phyloP scores from a whole-genome alignment of 2,113 vertebrate species.

The Podocnemis expansa region DNA sequence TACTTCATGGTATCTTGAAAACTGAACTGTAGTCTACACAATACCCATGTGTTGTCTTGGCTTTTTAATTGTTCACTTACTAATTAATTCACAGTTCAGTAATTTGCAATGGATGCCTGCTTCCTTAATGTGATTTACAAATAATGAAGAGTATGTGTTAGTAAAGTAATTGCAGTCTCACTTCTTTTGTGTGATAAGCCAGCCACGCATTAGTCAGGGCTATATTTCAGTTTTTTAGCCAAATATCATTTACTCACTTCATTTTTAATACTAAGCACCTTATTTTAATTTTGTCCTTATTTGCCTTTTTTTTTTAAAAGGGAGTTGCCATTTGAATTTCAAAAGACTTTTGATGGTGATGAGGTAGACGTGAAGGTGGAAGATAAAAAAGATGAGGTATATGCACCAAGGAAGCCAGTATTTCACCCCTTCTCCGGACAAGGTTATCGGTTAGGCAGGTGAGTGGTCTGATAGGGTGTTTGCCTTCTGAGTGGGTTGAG shows the following conservation, averaged over 20 bases:
- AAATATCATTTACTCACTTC: not conserved
- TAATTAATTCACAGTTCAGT: not conserved
- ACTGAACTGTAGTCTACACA: not conserved
- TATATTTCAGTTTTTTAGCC: not conserved
- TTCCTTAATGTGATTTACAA: not conserved
- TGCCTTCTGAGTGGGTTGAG: not conserved
- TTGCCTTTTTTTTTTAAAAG: slow-evolving; percentile 64
- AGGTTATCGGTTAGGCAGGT: slow-evolving; percentile 95
- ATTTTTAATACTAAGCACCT: not conserved
- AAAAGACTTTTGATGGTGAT: slow-evolving; percentile 86
- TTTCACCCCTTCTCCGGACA: slow-evolving; percentile 93
- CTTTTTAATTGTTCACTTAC: not conserved
- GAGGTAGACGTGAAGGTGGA: slow-evolving; percentile 93
- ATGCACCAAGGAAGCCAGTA: slow-evolving; percentile 83
- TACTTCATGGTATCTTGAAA: not conserved
- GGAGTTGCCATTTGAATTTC: slow-evolving; percentile 90
- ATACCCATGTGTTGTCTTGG: not conserved
- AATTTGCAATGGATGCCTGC: not conserved
- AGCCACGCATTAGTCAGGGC: not conserved
- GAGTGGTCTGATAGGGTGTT: not conserved
- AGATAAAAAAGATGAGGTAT: slow-evolving; percentile 90
- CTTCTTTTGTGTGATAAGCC: not conserved
- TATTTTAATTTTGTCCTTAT: not conserved
- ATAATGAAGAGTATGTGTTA: not conserved
- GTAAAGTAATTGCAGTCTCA: not conserved